Evolutionary conservation across 2,797 vertebrate genomes (phyloP), one percentile per base, ranked within the genome.

Genomic region (Heteromormyrus szaboi): DNA sequence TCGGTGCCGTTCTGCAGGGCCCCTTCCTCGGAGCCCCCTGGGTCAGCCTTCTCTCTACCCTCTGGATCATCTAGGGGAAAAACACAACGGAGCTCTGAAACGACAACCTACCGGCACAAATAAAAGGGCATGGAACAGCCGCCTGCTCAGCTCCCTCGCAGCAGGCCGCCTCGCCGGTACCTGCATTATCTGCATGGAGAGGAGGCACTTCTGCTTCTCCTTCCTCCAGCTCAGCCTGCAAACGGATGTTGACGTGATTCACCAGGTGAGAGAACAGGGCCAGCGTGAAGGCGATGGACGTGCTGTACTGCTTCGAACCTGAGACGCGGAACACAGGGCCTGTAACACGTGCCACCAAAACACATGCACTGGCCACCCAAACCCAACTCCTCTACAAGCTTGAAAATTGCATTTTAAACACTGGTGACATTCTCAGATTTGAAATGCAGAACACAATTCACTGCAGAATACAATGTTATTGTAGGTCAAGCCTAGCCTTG

Each of bases 281-380:
- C 94, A 99, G 94, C 0, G 97, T 99, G 89, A 99, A 99, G 0
- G 98, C 98, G 2, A 99, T 98, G 90, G 98, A 98, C 0, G 98
- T 97, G 0, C 98, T 98, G 94, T 99, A 99, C 95, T 99, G 98
- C 94, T 98, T 99, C 0, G 98, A 98, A 29, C 98, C 98, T 99
- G 92, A 6, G 41, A 90, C 37, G 90, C 17, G 46, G 19, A 48
- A 56, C 25, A 53, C 62, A 8, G 14, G 14, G 14, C 14, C 33
- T 7, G 68, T 19, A 76, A 76, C 68, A 4, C 59, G 6, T 17
- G 65, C 65, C 17, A 72, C 65, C 29, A 72, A 29, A 17, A 41
- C 29, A 79, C 22, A 14, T 0, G 5, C 41, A 48, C 29, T 65
- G n/a, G n/a, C 41, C 62, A 7, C n/a, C 19, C 14, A 81, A 62